Evolutionary conservation across 2,888 invertebrate species (phyloP).

Genomic region (Lobophora halterata): DNA sequence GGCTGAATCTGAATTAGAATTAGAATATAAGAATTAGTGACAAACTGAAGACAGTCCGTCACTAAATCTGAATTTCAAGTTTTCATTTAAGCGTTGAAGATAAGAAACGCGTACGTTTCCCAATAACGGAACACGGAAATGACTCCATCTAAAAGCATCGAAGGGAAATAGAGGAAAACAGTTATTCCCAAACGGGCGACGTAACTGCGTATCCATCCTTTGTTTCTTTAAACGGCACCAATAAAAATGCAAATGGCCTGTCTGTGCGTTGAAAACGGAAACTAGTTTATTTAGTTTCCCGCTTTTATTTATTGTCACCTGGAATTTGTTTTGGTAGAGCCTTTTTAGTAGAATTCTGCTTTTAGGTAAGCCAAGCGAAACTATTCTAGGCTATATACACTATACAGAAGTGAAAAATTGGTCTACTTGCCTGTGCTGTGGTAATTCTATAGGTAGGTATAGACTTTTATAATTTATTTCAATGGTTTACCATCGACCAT

Average conservation of each 20-base stretch:
- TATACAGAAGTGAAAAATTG: too few species aligned
- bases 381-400: too few species aligned
- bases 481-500: too few species aligned
- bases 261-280: conserved; percentile 56
- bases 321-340: conserved; percentile 11
- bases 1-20: too few species aligned
- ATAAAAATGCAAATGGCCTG: conserved; percentile 73
- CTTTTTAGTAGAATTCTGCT: conserved; percentile 2
- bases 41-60: too few species aligned
- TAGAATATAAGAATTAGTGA: too few species aligned
- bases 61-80: neutral
- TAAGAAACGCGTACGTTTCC: conserved; percentile 6
- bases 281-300: conserved; percentile 63
- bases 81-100: neutral
- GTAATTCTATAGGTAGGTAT: too few species aligned
- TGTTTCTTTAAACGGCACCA: conserved; percentile 71
- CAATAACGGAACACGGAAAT: conserved; percentile 19
- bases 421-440: too few species aligned
- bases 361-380: neutral
- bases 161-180: conserved; percentile 29
- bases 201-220: conserved; percentile 49
- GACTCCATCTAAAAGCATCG: conserved; percentile 20
- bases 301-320: conserved; percentile 25
- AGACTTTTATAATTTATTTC: too few species aligned
- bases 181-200: conserved; percentile 42